Conservation (phyloP, 2,797 vertebrate species). For the Benthosema pterotum region DNA sequence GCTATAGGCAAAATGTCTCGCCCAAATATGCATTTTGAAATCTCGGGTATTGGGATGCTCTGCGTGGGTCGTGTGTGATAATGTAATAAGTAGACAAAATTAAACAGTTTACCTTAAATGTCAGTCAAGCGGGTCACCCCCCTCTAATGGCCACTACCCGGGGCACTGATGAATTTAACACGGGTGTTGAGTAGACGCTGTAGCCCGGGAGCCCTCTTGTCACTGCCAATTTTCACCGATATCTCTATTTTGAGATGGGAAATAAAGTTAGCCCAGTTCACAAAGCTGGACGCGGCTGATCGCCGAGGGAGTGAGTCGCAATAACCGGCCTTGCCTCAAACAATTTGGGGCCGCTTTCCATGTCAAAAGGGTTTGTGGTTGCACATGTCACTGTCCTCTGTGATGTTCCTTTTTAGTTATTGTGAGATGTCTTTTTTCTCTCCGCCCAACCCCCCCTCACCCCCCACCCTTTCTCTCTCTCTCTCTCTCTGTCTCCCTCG, state of each 20-base stretch:
- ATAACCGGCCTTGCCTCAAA: slow-evolving; percentile 65
- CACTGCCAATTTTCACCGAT: slow-evolving; percentile 98
- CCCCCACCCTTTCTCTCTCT: slow-evolving; percentile 16
- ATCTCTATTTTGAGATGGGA: slow-evolving; percentile 93
- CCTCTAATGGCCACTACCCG: slow-evolving; percentile 88
- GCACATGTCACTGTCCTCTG: slow-evolving; percentile 81
- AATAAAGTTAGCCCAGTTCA: slow-evolving; percentile 81
- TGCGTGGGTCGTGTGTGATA: slow-evolving; percentile 55
- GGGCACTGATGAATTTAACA: slow-evolving; percentile 95
- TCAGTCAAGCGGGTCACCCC: slow-evolving; percentile 89
- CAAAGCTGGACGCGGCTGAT: slow-evolving; percentile 81
- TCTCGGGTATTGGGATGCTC: slow-evolving; percentile 11
- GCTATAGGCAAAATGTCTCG: neutral
- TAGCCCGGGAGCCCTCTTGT: slow-evolving; percentile 95
- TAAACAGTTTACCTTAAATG: slow-evolving; percentile 94
- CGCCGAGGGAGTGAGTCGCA: slow-evolving; percentile 78
- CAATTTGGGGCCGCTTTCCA: slow-evolving; percentile 77
- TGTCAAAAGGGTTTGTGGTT: slow-evolving; percentile 76
- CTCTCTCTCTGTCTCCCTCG: slow-evolving; percentile 37
- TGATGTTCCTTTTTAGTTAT: slow-evolving; percentile 70
- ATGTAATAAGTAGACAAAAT: slow-evolving; percentile 87
- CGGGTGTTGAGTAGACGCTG: slow-evolving; percentile 92
- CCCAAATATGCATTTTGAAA: slow-evolving; percentile 1
- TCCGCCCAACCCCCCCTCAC: too few species aligned
- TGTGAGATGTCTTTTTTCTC: slow-evolving; percentile 43